Base-by-base conservation (phyloP, 2,113 vertebrate genomes). In the Atlantisia rogersi region DNA sequence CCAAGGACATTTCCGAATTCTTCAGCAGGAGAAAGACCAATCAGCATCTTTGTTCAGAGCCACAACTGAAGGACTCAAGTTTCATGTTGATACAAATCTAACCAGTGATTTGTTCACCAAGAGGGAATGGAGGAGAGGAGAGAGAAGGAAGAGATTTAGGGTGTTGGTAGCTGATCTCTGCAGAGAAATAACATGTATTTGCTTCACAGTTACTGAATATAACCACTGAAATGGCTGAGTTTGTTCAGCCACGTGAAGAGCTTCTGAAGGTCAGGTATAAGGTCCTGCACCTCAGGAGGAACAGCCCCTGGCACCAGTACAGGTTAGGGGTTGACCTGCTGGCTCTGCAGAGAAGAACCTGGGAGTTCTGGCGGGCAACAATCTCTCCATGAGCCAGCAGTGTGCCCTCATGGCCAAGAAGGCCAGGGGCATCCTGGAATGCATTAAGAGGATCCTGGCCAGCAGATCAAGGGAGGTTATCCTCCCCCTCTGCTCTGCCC, bases 41-140 rank as follows among this genome's bases (percentile, higher is more conserved):
- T 93, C 88, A 96, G 42, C 63, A 67, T 93, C 53, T 96, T 97
- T 90, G 71, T 97, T 97, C 91, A 64, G 78, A 89, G 22, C 15
- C n/a, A 52, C 71, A 65, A 46, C 1, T 67, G 80, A 63, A 76
- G 26, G 63, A 88, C 52, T 84, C 35, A 35, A 22, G 55, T 73
- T 84, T 64, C 70, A 82, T 74, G n/a, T 91, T 91, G 79, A 82
- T 87, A 48, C 18, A 91, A 73, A 75, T 85, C 53, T 86, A 56
- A 44, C 35, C 2, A 1, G 14, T 29, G 50, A 40, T 73, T 75
- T 71, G 19, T 80, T 94, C 37, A 35, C 42, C 24, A 17, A 35
- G 50, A 52, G 31, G 31, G 55, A 65, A 44, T 6, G 10, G 11
- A 28, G 37, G 28, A 40, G 37, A 62, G 15, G 7, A 68, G 20